Base-by-base conservation (phyloP, 2,888 invertebrate genomes). In the Resseliella maxima region DNA sequence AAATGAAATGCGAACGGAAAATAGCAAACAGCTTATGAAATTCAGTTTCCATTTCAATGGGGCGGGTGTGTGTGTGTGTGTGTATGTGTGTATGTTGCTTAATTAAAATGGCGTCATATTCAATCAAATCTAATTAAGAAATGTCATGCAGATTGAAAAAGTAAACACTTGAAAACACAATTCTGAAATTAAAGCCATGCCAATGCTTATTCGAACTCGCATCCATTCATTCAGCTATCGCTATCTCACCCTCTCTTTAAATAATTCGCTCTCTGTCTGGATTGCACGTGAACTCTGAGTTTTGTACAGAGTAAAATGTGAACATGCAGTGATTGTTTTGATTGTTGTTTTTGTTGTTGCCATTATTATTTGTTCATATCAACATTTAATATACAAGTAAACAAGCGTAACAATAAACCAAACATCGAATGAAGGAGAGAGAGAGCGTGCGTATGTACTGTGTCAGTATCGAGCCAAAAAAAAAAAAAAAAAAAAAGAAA, bases 101-200 rank as follows among this genome's bases (percentile, higher is more conserved):
- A 87, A 87, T 87, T 87, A 87, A 87, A 87, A 87, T 86, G 64
- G 86, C 86, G 87, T 87, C 87, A 87, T 85, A 45, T 87, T 54
- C 85, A 86, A 85, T 87, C 87, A 87, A 87, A 87, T 87, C 85
- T 86, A 87, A 87, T 87, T 87, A 87, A 83, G 87, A 87, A 87
- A 87, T 86, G 87, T 86, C 87, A 85, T 85, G 36, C 72, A 86
- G 86, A 86, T 86, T 86, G 81, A 27, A 85, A 41, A 81, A 81
- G 86, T 64, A 86, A 86, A 85, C 86, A 86, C 85, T 85, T 85
- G 41, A 50, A 86, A 72, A 86, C 86, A 81, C 85, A 87, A 87
- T 83, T 38, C 38, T 8, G n/a, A 83, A 38, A 83, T 38, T 2
- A 83, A 83, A 38, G 38, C 36, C 21, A 83, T n/a, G 38, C 83